Percentiles rank a stretch among this genome's conserved stretches.
Evolutionary conservation across 2,888 invertebrate genomes (phyloP).

Genomic region (Serrognathus titanus): DNA sequence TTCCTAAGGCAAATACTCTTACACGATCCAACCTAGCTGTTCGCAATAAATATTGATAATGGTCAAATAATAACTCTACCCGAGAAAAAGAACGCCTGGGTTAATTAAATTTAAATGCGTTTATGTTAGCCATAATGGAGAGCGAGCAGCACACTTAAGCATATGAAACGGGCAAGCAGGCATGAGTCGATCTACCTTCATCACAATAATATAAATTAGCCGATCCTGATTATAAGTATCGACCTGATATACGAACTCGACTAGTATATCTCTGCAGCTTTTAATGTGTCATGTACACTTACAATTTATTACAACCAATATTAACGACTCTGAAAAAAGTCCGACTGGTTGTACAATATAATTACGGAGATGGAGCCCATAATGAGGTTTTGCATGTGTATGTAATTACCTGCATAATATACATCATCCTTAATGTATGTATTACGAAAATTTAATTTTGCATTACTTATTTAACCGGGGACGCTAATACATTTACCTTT

Average conservation of each 20-base stretch:
- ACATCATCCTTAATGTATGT: conserved; percentile 18
- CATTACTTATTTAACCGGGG: conserved; percentile 2
- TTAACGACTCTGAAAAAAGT: conserved; percentile 26
- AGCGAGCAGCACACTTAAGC: neutral
- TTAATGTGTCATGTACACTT: conserved; percentile 42
- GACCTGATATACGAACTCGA: conserved; percentile 32
- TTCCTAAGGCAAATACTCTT: no score
- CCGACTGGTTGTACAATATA: conserved; percentile 31
- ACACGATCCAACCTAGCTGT: no score
- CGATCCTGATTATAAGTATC: conserved; percentile 37
- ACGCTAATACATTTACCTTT: conserved; percentile 2
- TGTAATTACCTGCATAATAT: conserved; percentile 26
- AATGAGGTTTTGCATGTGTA: conserved; percentile 32
- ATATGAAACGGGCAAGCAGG: neutral
- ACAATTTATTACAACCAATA: conserved; percentile 41
- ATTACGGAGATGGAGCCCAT: conserved; percentile 32
- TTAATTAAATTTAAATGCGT: conserved; percentile 9
- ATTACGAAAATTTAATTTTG: conserved; percentile 19
- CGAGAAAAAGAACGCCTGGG: neutral
- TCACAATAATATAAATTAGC: conserved; percentile 37
- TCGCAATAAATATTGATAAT: neutral
- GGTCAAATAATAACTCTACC: neutral
- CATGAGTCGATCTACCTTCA: conserved; percentile 13
- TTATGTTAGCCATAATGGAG: neutral
- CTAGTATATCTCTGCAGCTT: conserved; percentile 38